Base-by-base conservation (phyloP, 2,888 invertebrate genomes). In the Reticulitermes lucifugus region DNA sequence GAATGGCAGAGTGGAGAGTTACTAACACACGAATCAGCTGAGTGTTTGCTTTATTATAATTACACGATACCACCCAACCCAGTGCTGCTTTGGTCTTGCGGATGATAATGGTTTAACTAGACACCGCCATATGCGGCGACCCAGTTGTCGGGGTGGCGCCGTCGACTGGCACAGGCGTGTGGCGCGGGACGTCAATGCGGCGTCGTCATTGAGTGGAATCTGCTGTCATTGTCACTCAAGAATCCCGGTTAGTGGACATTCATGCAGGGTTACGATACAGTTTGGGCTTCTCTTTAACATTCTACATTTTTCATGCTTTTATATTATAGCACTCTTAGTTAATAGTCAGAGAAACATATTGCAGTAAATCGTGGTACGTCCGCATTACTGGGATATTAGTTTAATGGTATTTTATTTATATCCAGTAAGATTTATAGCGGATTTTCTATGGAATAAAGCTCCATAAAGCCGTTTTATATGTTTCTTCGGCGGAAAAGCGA, bases 181-280 rank as follows among this genome's bases (percentile, higher is more conserved):
- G 35, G 35, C 21, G 41, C 18, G 25, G 80, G 35, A 14, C 59
- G 80, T 80, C 80, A 60, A 80, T 80, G 80, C 60, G 80, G 80
- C 80, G 83, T 55, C 83, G 73, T 25, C 81, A 81, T 65, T 81
- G 81, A 81, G 81, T 60, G 81, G 81, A 60, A 81, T 81, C 81
- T 65, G 60, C 55, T 83, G 83, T 83, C 83, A 77, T 73, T 83
- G 83, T 83, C 83, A 83, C 73, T 83, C 83, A 83, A 80, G 60
- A 41, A 35, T 35, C 79, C 80, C 51, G 10, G 60, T 55, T 80
- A 35, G 25, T 80, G 80, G 60, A 80, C 60, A 80, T 80, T 80
- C 80, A 80, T 80, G 51, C 59, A 55, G 35, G 21, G 3, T 14
- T 18, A 18, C 55, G 55, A 55, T 55, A 55, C 55, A 2, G 55